Base-by-base conservation (phyloP, 2,888 invertebrate species). In the Lasioglossum villosulum region DNA sequence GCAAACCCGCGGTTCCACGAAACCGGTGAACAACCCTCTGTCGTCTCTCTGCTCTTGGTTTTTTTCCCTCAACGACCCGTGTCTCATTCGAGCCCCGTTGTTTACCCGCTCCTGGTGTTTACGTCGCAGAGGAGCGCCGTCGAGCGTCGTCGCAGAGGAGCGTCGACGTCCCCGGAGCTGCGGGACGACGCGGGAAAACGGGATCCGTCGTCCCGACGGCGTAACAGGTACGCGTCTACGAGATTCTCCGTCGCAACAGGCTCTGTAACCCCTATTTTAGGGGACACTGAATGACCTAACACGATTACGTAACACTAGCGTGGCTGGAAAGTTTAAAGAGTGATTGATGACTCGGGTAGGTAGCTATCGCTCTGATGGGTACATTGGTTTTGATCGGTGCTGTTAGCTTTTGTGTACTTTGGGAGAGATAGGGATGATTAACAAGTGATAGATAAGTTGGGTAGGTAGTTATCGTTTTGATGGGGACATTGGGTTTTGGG, bases 141-240 rank as follows among this genome's bases (percentile, higher is more conserved):
- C 27, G 37, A 30, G 27, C 78, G 56, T 72, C 68, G 48, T 16
- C 75, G 70, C 16, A 27, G 27, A 30, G 30, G 66, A 34, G 6
- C 56, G 19, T 19, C 19, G 4, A 0, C n/a, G 74, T n/a, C 30
- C 63, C 23, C n/a, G 34, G 48, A 66, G 27, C n/a, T 63, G 68
- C 34, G 23, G 42, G 52, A 75, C 72, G 48, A 56, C 68, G 77
- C 83, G 81, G 79, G 80, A 78, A 70, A 14, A 59, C 59, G 16
- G 27, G 27, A 59, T 27, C 48, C 37, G 78, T 23, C 71, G 75
- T n/a, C 74, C 56, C 77, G 52, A 68, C 88, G 86, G 88, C 78
- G 89, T 89, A 89, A 89, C 89, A 89, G 89, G 89, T 89, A 89
- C 37, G 83, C 66, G 59, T 59, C 27, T 27, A 30, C 16, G 45